Conservation (phyloP, 2,113 vertebrate genomes). For the Rhegmatorhina hoffmannsi region DNA sequence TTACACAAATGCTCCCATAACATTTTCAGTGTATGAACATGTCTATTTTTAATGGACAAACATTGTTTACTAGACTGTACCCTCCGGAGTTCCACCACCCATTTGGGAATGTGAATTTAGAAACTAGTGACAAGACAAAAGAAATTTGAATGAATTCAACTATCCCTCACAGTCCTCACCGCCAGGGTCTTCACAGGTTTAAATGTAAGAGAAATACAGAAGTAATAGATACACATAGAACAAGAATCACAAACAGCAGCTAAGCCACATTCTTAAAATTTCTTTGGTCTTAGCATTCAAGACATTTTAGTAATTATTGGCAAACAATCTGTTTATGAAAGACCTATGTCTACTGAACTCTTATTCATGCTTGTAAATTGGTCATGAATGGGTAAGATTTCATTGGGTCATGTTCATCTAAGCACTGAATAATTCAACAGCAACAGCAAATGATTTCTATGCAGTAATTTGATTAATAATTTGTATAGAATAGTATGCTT, state of each 20-base stretch:
- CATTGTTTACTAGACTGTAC: background rate
- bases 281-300: background rate
- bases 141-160: background rate
- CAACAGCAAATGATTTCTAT: background rate
- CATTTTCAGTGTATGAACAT: background rate
- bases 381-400: background rate
- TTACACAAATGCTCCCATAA: background rate
- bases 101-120: background rate
- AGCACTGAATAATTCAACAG: background rate
- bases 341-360: background rate
- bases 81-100: background rate
- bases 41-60: background rate
- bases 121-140: background rate
- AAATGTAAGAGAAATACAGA: background rate
- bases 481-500: background rate
- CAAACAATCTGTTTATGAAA: background rate
- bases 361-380: background rate
- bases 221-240: background rate
- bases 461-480: background rate
- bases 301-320: background rate
- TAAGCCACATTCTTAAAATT: background rate
- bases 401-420: background rate
- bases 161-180: background rate
- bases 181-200: background rate
- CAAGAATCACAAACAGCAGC: background rate